Percentiles rank a stretch among this genome's conserved stretches.
These are phyloP conservation scores for Acrocyrtus sp. DNA, from an alignment of 2,888 invertebrate genomes.

Conservation along the genomic window DNA sequence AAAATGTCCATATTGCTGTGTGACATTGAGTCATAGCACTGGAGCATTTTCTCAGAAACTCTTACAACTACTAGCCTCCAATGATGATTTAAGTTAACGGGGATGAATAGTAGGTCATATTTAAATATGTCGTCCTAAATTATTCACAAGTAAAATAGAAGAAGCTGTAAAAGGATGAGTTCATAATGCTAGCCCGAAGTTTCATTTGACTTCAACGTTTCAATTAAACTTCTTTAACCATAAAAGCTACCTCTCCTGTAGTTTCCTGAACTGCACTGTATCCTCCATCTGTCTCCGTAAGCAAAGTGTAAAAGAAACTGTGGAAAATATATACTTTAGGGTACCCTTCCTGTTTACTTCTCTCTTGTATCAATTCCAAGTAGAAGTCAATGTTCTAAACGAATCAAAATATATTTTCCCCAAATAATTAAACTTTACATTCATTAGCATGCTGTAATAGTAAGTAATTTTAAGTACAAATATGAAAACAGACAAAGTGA, in stretches of 20 bases:
- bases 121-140: conserved; percentile 85
- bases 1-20: conserved; percentile 78
- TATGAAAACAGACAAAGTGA: no score
- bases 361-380: conserved; percentile 88
- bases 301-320: conserved; percentile 93
- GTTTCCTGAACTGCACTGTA: conserved; percentile 84
- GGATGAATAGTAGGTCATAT: conserved; percentile 85
- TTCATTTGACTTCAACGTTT: no score
- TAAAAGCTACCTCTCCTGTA: conserved; percentile 89
- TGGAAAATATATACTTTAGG: conserved; percentile 88
- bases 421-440: no score
- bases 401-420: no score
- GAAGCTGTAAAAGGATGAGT: no score
- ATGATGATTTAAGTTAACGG: conserved; percentile 93
- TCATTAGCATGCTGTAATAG: no score
- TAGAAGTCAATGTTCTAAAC: conserved; percentile 90
- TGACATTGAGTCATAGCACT: conserved; percentile 94
- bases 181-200: no score
- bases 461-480: no score
- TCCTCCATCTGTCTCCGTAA: conserved; percentile 73
- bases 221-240: no score
- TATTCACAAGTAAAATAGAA: no score
- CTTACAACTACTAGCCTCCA: conserved; percentile 95
- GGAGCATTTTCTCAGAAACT: conserved; percentile 77
- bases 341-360: conserved; percentile 74